Evolutionary conservation across 2,888 invertebrate genomes (phyloP).

Genomic region (Nebria brevicollis): DNA sequence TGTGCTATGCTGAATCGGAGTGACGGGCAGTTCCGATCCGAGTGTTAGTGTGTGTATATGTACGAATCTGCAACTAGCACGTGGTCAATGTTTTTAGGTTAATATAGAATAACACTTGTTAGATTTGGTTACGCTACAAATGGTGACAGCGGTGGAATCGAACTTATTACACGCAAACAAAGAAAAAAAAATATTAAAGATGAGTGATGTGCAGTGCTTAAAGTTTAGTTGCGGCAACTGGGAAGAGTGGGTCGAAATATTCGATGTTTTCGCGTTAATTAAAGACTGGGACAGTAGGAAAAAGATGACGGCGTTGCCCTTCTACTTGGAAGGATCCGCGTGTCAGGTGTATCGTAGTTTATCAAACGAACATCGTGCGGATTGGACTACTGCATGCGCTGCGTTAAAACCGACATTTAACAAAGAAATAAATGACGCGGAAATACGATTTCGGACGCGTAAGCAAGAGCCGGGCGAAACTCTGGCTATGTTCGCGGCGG

Average conservation of each 20-base stretch:
- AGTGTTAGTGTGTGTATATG: too few species aligned
- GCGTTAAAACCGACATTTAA: neutral
- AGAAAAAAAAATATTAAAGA: neutral
- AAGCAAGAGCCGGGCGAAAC: constrained; percentile 4
- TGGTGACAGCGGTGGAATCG: neutral
- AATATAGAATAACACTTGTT: too few species aligned
- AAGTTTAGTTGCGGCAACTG: neutral
- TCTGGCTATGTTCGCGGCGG: neutral
- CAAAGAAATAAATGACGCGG: neutral
- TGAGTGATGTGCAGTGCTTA: neutral
- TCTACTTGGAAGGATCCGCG: constrained; percentile 7
- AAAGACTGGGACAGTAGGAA: constrained; percentile 2
- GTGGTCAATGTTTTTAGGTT: too few species aligned
- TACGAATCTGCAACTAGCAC: too few species aligned
- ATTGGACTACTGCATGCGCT: neutral
- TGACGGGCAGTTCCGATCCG: too few species aligned
- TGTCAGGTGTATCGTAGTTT: constrained; percentile 2
- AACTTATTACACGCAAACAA: neutral
- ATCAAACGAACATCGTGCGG: neutral
- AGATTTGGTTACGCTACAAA: neutral
- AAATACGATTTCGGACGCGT: neutral
- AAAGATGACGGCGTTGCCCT: neutral
- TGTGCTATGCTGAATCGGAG: too few species aligned
- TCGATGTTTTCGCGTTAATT: neutral
- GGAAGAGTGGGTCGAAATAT: constrained; percentile 3